Evolutionary conservation across 2,888 invertebrate genomes (phyloP), one percentile per base, ranked within the genome.

Genomic region (Tetragonisca angustula): DNA sequence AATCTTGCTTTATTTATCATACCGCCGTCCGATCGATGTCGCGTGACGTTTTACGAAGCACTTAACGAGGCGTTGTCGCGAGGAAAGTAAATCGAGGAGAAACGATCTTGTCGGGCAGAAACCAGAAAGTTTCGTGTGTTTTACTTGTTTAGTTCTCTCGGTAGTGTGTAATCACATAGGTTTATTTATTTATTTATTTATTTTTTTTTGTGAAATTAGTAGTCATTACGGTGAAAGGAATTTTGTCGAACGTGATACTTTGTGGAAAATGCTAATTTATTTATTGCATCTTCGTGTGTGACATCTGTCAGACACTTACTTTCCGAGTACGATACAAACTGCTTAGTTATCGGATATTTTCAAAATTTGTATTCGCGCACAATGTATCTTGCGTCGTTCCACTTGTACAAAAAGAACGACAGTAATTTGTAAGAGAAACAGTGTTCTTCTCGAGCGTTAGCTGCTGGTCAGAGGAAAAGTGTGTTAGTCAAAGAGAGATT

Each of bases 51-150:
- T 27, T 59, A 32, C 3, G 49, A 68, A 49, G 43, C 19, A 24
- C 49, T 61, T 61, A 21, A 11, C 2, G 17, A 59, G 24, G 2
- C 13, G 21, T 49, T 43, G 3, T 36, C 21, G 15, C 6, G 5
- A 61, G 61, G 61, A 72, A 49, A 72, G 43, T 61, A 61, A 61
- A 61, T 72, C 21, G 24, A 27, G 19, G 49, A 19, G n/a, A 61
- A 72, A 72, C n/a, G 32, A 70, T n/a, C 70, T 15, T 4, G 56
- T 36, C 17, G n/a, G 21, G 6, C 21, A n/a, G 4, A n/a, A 19
- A 71, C n/a, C 19, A 61, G 17, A 61, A 61, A 17, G 13, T 19
- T 36, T 24, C 4, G 43, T 6, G 2, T 17, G 13, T 17, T 61
- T 61, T 43, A 43, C 9, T 43, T 43, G 9, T 43, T 19, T 17